Base-by-base conservation (phyloP, 2,888 invertebrate genomes). In the Encarsia formosa region DNA sequence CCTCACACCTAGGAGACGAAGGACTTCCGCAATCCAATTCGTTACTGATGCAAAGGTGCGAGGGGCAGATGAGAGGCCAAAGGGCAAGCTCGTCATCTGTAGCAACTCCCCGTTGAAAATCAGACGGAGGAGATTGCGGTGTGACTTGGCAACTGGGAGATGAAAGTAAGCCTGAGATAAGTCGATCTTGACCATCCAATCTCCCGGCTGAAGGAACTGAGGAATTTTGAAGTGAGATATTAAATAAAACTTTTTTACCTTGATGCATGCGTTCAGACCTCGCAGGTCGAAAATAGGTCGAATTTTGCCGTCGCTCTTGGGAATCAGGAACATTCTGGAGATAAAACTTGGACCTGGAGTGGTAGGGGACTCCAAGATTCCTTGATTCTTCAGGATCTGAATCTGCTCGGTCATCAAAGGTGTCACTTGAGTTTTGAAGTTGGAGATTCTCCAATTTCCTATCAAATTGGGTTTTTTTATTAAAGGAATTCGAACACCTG, bases 221-320 rank as follows among this genome's bases (percentile, higher is more conserved):
- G 52, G 48, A 20, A 52, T 16, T 19, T 35, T 18, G 37, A 40
- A 29, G 15, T 55, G 55, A 1, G 44, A 52, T 15, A 56, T 45
- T 5, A 52, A 26, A 13, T 38, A 15, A 22, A 56, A 49, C 22
- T 43, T 45, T 26, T 29, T 49, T 37, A 26, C 35, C 9, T 11
- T 32, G 8, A 44, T 37, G 13, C 51, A 44, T 11, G 20, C 20
- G 47, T 54, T 50, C 38, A 54, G 23, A 19, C 49, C 51, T 15
- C 45, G 11, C 11, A 51, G 18, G n/a, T 45, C 34, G 39, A 51
- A 45, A n/a, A 40, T 45, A 75, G 75, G 57, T 74, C 66, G 37
- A 9, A 53, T 15, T 15, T 32, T 53, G 2, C 55, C 53, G 13
- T 16, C 37, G 41, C 42, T 35, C 15, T 57, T 57, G 29, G 13